Percentiles rank a stretch among this genome's conserved stretches.
phyloP scores from a whole-genome alignment of 2,888 invertebrate genomes.

The Acrobasis suavella region DNA sequence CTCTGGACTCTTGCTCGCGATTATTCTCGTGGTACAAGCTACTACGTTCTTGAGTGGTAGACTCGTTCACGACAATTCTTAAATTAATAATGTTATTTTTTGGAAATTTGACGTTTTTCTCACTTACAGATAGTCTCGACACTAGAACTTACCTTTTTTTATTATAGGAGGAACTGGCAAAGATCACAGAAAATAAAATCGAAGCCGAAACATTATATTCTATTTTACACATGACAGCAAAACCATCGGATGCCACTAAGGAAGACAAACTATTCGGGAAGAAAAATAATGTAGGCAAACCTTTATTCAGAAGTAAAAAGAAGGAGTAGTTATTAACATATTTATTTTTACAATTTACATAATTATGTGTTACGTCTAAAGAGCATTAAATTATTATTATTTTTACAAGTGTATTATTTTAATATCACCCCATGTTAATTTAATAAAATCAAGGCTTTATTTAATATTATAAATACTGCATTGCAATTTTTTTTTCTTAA shows the following conservation, averaged over 20 bases:
- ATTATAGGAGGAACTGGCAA: conserved; percentile 85
- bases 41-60: too few species aligned
- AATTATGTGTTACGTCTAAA: not conserved
- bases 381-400: conserved; percentile 9
- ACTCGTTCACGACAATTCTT: too few species aligned
- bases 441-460: not conserved
- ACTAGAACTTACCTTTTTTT: conserved; percentile 14
- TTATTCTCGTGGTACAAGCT: too few species aligned
- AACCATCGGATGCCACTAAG: conserved; percentile 73
- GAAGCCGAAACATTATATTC: conserved; percentile 87
- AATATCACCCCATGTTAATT: conserved; percentile 22
- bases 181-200: conserved; percentile 87
- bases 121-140: too few species aligned
- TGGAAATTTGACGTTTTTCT: too few species aligned
- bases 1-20: too few species aligned
- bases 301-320: conserved; percentile 55
- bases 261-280: conserved; percentile 61
- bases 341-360: conserved; percentile 38
- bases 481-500: not conserved
- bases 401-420: conserved; percentile 24
- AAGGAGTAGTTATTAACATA: conserved; percentile 34
- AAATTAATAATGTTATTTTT: too few species aligned
- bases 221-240: conserved; percentile 86
- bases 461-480: not conserved
- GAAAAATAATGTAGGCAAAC: conserved; percentile 59